Percentiles rank a stretch among this genome's conserved stretches.
Conservation (phyloP, 2,888 invertebrate genomes). For the Meloe dianella region DNA sequence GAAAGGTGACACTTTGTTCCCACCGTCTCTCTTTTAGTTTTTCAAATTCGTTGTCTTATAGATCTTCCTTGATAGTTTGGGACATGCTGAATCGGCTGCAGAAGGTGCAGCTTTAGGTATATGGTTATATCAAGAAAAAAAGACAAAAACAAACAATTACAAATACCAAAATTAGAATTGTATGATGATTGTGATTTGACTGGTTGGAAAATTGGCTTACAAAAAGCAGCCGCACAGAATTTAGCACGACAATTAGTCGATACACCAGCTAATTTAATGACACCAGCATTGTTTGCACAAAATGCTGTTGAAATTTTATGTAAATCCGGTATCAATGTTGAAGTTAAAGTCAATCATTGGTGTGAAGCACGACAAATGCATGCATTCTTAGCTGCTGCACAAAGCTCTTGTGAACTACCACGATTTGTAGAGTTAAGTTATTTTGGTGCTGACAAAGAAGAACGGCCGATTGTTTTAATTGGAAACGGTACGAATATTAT, state of each 20-base stretch:
- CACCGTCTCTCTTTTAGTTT: too few relatives aligned
- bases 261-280: conserved; percentile 79
- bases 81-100: conserved; percentile 80
- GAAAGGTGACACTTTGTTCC: too few relatives aligned
- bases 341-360: conserved; percentile 75
- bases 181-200: conserved; percentile 71
- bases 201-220: conserved; percentile 74
- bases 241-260: conserved; percentile 78
- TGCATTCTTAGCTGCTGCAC: conserved; percentile 76
- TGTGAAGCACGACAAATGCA: conserved; percentile 80
- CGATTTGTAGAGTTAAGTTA: conserved; percentile 80
- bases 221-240: conserved; percentile 82
- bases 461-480: conserved; percentile 76
- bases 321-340: conserved; percentile 67
- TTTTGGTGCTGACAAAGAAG: conserved; percentile 64
- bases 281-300: conserved; percentile 79
- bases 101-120: conserved; percentile 75
- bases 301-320: conserved; percentile 66
- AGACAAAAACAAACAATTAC: conserved; percentile 50
- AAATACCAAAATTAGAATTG: conserved; percentile 61
- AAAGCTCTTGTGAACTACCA: conserved; percentile 80
- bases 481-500: conserved; percentile 60
- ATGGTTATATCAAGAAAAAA: conserved; percentile 75
- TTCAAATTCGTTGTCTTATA: too few relatives aligned
- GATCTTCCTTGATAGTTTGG: too few relatives aligned